Conservation (phyloP, 2,888 invertebrate species). For the Acronicta alni region DNA sequence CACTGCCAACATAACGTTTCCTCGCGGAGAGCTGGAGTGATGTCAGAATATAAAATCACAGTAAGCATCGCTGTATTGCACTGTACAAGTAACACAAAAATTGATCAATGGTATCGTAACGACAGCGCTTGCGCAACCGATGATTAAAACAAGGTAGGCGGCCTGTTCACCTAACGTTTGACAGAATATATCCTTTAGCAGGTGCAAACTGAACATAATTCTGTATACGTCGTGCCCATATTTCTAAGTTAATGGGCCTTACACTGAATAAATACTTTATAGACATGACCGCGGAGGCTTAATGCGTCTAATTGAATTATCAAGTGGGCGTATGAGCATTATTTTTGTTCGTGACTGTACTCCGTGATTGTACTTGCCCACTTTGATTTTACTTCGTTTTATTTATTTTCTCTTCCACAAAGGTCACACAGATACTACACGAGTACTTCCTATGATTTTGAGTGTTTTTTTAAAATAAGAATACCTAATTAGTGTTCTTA, state of each 20-base stretch:
- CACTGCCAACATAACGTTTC: too few species aligned
- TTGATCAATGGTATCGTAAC: slow-evolving; percentile 28
- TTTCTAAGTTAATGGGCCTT: slow-evolving; percentile 36
- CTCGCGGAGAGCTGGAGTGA: too few species aligned
- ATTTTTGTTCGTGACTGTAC: slow-evolving; percentile 43
- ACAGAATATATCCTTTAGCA: slow-evolving; percentile 34
- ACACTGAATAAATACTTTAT: slow-evolving; percentile 34
- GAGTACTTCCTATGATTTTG: too few species aligned
- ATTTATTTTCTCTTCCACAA: too few species aligned
- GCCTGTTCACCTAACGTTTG: slow-evolving; percentile 15
- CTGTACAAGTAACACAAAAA: slow-evolving; percentile 30
- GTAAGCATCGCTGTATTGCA: not conserved
- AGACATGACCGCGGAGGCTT: slow-evolving; percentile 16
- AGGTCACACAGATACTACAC: too few species aligned
- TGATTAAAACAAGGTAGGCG: slow-evolving; percentile 31
- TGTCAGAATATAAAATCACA: not conserved
- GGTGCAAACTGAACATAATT: slow-evolving; percentile 47
- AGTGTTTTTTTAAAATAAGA: too few species aligned
- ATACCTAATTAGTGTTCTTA: too few species aligned
- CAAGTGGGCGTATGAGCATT: slow-evolving; percentile 39
- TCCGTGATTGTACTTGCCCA: slow-evolving; percentile 15
- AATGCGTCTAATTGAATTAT: slow-evolving; percentile 49
- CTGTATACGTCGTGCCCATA: slow-evolving; percentile 32
- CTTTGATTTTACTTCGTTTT: too few species aligned
- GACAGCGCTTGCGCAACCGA: slow-evolving; percentile 27